Evolutionary conservation across 1,140 invertebrate genomes (phyloP).

Genomic region (Drosophila nigromelanica): DNA sequence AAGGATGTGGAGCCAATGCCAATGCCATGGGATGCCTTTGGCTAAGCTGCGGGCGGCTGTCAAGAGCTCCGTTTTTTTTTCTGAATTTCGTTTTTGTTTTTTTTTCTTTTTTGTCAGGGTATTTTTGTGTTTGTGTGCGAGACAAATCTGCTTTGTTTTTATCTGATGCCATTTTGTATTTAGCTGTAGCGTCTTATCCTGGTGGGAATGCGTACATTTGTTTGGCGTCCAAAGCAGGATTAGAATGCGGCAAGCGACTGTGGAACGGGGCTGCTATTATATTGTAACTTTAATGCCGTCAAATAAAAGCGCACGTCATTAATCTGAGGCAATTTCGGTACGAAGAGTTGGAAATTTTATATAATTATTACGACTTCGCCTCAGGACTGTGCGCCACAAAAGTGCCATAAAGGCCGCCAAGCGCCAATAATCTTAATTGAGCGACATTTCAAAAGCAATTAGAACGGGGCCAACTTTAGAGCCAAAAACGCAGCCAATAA

Average conservation of each 20-base stretch:
- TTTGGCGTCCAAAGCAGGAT: constrained; percentile 59
- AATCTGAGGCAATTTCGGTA: constrained; percentile 38
- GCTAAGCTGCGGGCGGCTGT: constrained; percentile 39
- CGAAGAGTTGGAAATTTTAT: constrained; percentile 54
- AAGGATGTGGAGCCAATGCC: constrained; percentile 18
- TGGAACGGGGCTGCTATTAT: constrained; percentile 22
- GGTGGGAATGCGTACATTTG: constrained; percentile 81
- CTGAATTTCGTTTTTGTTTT: neutral
- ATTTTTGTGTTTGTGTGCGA: constrained; percentile 40
- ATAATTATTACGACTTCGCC: constrained; percentile 64
- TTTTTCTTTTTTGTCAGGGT: constrained; percentile 20
- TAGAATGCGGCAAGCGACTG: constrained; percentile 37
- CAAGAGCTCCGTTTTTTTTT: constrained; percentile 24
- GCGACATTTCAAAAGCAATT: constrained; percentile 68
- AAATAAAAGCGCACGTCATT: constrained; percentile 48
- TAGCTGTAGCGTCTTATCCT: constrained; percentile 74
- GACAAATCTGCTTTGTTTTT: constrained; percentile 83
- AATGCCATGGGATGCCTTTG: constrained; percentile 19
- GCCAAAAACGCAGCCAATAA: constrained; percentile 20
- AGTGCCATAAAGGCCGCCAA: constrained; percentile 61
- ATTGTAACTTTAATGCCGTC: constrained; percentile 50
- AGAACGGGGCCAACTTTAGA: constrained; percentile 25
- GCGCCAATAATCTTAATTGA: constrained; percentile 79
- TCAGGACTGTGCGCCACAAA: constrained; percentile 43
- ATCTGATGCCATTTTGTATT: constrained; percentile 77